Evolutionary conservation across 2,888 invertebrate species (phyloP), one percentile per base, ranked within the genome.

Genomic region (Antheraea assamensis): DNA sequence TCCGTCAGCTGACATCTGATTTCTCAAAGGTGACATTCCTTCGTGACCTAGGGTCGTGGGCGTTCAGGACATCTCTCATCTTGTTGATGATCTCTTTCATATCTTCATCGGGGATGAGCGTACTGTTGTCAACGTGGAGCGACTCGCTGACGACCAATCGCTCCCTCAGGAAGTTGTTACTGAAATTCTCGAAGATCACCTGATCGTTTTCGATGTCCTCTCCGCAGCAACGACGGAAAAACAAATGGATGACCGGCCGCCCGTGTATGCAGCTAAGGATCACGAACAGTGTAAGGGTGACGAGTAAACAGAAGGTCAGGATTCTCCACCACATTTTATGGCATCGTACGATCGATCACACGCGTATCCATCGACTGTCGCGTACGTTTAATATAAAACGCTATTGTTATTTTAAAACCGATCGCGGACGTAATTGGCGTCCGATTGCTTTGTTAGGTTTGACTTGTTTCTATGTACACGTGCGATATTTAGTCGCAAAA

Each of bases 171-270:
- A 87, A 90, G 72, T 92, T 93, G 24, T 91, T 87, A 0, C 88
- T 88, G 19, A 92, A 88, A 77, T 90, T 90, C 73, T 93, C 92
- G 74, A 88, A 90, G 0, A 92, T 87, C 0, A 89, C 89, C 74
- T 90, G 90, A 74, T 93, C 92, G 70, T 93, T 93, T 76, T 93
- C 93, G 0, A 92, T 91, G 49, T 90, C 88, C 0, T 90, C 91
- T 19, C 87, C 88, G 71, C 91, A 93, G 76, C 93, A 92, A 24
- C 90, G 85, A 31, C 87, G 88, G 75, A 92, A 91, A 76, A 92
- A 91, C 0, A 92, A 76, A 71, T 91, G 87, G 0, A 88, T 80
- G 0, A 88, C 91, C 0, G 93, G 92, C 24, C 92, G 77, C 0
- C 92, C 89, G 42, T 92, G 89, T 0, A 93, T 88, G 49, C 90